Conservation (phyloP, 2,888 invertebrate species). For the Zaprionus obscuricornis region DNA sequence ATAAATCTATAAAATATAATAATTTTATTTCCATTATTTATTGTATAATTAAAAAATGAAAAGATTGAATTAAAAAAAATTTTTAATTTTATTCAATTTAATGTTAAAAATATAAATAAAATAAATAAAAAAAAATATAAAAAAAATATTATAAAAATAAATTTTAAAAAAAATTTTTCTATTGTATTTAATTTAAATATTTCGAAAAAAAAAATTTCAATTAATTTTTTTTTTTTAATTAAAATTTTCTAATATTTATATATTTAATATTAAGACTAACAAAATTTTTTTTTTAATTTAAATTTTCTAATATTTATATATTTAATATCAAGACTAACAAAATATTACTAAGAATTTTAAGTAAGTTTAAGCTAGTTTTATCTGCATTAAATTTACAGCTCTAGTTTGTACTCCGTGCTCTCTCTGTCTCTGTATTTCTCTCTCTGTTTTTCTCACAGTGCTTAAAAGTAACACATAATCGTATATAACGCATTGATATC, state of each 20-base stretch:
- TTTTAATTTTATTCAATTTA: not conserved
- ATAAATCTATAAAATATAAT: no score
- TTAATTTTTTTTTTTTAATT: not conserved
- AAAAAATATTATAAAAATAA: not conserved
- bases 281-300: not conserved
- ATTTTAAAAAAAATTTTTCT: not conserved
- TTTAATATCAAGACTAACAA: not conserved
- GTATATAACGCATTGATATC: slow-evolving; percentile 35
- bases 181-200: not conserved
- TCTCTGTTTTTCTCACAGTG: no score
- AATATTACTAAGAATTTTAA: not conserved
- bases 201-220: not conserved
- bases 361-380: no score
- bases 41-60: not conserved
- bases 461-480: not conserved
- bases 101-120: not conserved
- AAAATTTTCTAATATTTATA: not conserved
- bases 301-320: not conserved
- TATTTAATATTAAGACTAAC: not conserved
- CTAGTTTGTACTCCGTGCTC: no score
- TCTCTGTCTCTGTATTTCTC: no score
- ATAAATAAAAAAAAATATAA: not conserved
- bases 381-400: no score
- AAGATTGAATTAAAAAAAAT: not conserved
- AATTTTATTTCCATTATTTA: no score